Evolutionary conservation across 2,888 invertebrate species (phyloP).

Genomic region (Hemistola chrysoprasaria): DNA sequence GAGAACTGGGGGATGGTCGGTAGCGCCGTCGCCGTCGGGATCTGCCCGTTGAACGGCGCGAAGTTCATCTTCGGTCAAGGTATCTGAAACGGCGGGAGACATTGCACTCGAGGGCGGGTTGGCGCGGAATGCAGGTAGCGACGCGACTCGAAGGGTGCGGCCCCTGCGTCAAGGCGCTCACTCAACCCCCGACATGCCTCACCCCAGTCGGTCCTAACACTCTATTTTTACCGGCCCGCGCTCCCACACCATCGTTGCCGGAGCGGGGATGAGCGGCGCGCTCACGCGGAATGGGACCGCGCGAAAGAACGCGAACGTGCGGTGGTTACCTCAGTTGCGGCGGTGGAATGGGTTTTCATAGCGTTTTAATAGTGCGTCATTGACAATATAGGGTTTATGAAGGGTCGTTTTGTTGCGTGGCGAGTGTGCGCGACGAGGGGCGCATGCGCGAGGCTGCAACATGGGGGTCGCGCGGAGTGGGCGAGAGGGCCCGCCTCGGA

Average conservation of each 20-base stretch:
- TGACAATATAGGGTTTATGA: constrained; percentile 58
- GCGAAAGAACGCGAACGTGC: constrained; percentile 29
- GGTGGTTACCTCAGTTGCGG: constrained; percentile 58
- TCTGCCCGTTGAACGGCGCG: constrained; percentile 91
- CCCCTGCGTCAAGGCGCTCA: constrained; percentile 62
- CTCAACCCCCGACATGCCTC: constrained; percentile 81
- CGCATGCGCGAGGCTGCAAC: constrained; percentile 35
- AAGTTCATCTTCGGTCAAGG: constrained; percentile 86
- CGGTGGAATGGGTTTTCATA: constrained; percentile 54
- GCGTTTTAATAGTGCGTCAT: constrained; percentile 61
- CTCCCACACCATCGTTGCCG: constrained; percentile 69
- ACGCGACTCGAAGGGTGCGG: constrained; percentile 62
- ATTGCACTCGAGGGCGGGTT: constrained; percentile 37
- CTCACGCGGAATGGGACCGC: constrained; percentile 22
- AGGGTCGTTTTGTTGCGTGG: constrained; percentile 59
- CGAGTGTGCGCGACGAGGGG: constrained; percentile 50
- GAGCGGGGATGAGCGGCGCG: constrained; percentile 29
- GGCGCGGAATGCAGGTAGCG: constrained; percentile 41
- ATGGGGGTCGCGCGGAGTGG: constrained; percentile 33
- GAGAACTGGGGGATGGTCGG: constrained; percentile 93
- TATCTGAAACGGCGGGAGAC: constrained; percentile 45
- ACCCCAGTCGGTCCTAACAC: constrained; percentile 74
- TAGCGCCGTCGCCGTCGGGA: constrained; percentile 87
- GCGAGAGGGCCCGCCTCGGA: constrained; percentile 28
- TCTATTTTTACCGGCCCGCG: constrained; percentile 79